Percentiles rank a stretch among this genome's conserved stretches.
Conservation (phyloP, 2,797 vertebrate species). For the Rhadinocentrus ornatus region DNA sequence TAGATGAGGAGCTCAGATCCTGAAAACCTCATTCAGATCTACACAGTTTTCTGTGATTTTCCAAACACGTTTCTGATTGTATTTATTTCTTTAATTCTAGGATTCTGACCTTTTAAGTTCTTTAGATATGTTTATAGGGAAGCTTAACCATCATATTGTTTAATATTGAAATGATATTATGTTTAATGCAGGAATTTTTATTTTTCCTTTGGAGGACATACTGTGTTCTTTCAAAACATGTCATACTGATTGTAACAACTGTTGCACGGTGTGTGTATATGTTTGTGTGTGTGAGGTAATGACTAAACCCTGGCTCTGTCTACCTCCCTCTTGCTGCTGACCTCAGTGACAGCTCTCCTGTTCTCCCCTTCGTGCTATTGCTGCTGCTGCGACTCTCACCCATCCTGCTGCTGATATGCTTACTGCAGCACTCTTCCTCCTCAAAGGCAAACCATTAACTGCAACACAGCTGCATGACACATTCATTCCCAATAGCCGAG, state of each 20-base stretch:
- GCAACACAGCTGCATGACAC: conserved; percentile 15
- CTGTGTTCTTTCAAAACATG: neutral
- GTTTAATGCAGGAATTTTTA: neutral
- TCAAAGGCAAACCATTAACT: conserved; percentile 53
- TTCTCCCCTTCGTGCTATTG: conserved; percentile 44
- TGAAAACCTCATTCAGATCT: no score
- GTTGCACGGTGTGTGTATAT: neutral
- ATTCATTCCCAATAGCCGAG: conserved; percentile 20
- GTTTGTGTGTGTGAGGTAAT: conserved; percentile 25
- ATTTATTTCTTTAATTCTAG: no score
- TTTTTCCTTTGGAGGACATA: neutral
- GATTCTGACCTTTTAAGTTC: no score
- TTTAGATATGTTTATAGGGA: no score
- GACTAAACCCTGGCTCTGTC: conserved; percentile 6
- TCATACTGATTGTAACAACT: neutral
- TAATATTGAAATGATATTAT: no score
- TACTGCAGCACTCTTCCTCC: conserved; percentile 54
- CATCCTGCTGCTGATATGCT: conserved; percentile 49
- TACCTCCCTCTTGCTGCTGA: conserved; percentile 7
- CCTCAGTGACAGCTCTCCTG: conserved; percentile 40
- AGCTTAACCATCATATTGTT: no score
- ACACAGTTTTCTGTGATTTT: no score
- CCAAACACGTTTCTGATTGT: no score
- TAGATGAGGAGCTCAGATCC: no score
- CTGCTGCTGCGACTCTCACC: conserved; percentile 25